phyloP scores from a whole-genome alignment of 2,113 vertebrate genomes.

The Syngnathoides biaculeatus region DNA sequence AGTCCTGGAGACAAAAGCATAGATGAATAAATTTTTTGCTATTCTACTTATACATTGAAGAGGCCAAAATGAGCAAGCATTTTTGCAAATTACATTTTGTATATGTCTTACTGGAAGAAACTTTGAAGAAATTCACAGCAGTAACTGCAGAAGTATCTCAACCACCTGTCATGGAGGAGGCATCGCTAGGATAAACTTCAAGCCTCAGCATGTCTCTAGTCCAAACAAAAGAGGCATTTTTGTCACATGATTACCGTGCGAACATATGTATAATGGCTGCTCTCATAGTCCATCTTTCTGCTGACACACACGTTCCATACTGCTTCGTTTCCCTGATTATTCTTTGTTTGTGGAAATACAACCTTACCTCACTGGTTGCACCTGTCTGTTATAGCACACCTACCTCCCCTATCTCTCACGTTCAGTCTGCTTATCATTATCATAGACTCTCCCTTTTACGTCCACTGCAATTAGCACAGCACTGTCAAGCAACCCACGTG shows the following conservation, averaged over 20 bases:
- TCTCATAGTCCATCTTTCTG: conserved; percentile 1
- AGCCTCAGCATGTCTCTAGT: conserved; percentile 32
- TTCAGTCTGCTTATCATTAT: not conserved
- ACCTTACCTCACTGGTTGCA: conserved; percentile 37
- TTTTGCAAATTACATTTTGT: not conserved
- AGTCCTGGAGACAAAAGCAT: too few species aligned
- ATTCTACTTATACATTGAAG: too few species aligned
- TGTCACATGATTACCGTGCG: conserved; percentile 25
- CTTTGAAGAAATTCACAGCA: not conserved
- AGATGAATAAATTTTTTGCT: too few species aligned
- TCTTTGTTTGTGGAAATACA: conserved; percentile 18
- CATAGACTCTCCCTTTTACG: not conserved
- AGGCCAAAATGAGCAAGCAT: not conserved
- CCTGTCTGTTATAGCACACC: conserved; percentile 46
- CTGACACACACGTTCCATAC: conserved; percentile 1
- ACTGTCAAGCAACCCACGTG: not conserved
- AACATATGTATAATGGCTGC: conserved; percentile 6
- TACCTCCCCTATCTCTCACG: not conserved
- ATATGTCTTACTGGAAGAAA: not conserved
- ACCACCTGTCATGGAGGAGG: conserved; percentile 19
- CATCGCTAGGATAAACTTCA: conserved; percentile 6
- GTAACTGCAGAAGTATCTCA: not conserved
- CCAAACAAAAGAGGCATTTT: conserved; percentile 34
- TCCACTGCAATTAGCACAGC: not conserved
- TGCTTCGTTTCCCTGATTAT: conserved; percentile 3